phyloP scores from a whole-genome alignment of 2,113 vertebrate genomes.

The Pavo muticus region DNA sequence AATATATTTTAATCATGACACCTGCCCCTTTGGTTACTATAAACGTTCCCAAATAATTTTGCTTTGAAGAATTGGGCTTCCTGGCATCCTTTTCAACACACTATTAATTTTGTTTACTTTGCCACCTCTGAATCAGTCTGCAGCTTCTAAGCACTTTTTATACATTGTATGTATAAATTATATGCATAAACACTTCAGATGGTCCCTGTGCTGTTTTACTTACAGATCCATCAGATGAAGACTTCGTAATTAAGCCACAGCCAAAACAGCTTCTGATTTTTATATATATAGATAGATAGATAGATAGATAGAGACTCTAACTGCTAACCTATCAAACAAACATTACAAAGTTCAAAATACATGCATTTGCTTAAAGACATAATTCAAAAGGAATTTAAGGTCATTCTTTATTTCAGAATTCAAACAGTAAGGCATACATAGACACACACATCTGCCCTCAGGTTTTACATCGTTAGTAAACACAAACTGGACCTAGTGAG shows the following conservation, averaged over 20 bases:
- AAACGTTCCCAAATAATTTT: slow-evolving; percentile 19
- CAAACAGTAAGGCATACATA: background rate
- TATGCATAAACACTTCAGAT: background rate
- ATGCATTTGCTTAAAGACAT: background rate
- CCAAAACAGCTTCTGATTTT: background rate
- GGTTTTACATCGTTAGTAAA: background rate
- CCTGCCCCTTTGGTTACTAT: background rate
- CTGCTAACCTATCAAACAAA: background rate
- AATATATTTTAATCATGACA: slow-evolving; percentile 31
- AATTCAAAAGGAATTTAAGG: background rate
- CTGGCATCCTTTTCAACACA: background rate
- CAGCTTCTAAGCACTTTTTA: background rate
- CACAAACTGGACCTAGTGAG: background rate
- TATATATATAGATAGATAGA: no score
- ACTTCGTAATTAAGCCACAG: background rate
- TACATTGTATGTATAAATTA: background rate
- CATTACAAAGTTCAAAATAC: background rate
- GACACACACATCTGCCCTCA: background rate
- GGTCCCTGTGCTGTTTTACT: background rate
- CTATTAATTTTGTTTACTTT: background rate
- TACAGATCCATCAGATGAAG: background rate
- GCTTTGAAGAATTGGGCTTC: background rate
- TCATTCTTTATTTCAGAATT: background rate
- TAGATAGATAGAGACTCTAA: background rate
- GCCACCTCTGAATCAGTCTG: background rate